Evolutionary conservation across 2,888 invertebrate species (phyloP).

Genomic region (Machimus rusticus): DNA sequence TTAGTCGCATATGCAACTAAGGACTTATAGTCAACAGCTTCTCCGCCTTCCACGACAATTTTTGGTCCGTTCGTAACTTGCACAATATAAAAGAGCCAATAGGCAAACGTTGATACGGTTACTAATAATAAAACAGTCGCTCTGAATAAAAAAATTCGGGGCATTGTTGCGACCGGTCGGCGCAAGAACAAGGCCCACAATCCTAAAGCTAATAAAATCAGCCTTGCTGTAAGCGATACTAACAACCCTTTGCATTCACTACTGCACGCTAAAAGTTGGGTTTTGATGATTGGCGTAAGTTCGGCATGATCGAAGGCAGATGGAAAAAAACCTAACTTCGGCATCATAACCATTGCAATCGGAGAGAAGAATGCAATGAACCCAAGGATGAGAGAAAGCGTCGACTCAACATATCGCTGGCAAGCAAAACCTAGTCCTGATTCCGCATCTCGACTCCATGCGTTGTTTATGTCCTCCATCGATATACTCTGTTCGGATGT

Average conservation of each 20-base stretch:
- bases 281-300: slow-evolving; percentile 73
- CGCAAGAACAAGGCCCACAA: slow-evolving; percentile 93
- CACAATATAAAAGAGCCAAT: slow-evolving; percentile 98
- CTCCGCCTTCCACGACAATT: slow-evolving; percentile 80
- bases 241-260: slow-evolving; percentile 94
- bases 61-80: slow-evolving; percentile 84
- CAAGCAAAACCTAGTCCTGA: slow-evolving; percentile 77
- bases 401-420: slow-evolving; percentile 83
- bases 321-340: slow-evolving; percentile 86
- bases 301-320: slow-evolving; percentile 72
- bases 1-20: slow-evolving; percentile 92
- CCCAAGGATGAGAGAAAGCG: slow-evolving; percentile 80
- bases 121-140: slow-evolving; percentile 88
- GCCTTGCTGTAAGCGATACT: slow-evolving; percentile 89
- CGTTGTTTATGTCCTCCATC: slow-evolving; percentile 87
- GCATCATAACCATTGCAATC: slow-evolving; percentile 92
- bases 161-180: slow-evolving; percentile 84
- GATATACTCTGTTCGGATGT: slow-evolving; percentile 96
- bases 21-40: slow-evolving; percentile 83
- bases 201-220: slow-evolving; percentile 86
- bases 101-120: slow-evolving; percentile 91
- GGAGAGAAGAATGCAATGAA: slow-evolving; percentile 90
- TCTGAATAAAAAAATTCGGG: slow-evolving; percentile 89
- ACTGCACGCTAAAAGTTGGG: slow-evolving; percentile 80
- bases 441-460: slow-evolving; percentile 82